phyloP scores from a whole-genome alignment of 2,113 vertebrate genomes.

The Phasianus colchicus region DNA sequence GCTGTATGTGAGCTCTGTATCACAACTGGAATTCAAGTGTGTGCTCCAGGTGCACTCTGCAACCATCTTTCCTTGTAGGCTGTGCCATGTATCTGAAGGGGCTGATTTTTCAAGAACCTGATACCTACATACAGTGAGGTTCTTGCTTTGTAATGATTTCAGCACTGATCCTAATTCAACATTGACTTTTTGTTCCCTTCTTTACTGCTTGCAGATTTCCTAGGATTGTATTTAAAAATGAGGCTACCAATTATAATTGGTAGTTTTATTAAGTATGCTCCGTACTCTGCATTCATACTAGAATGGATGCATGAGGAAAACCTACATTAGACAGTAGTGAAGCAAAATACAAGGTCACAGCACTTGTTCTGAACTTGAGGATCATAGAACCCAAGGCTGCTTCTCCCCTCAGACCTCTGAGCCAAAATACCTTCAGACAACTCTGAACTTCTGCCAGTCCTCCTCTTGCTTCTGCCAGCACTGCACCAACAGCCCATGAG shows the following conservation, averaged over 20 bases:
- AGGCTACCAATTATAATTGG: background rate
- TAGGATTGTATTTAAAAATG: background rate
- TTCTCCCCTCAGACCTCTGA: background rate
- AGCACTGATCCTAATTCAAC: background rate
- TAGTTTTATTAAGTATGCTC: background rate
- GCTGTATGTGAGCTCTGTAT: background rate
- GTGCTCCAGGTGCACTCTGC: background rate
- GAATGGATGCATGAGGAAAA: background rate
- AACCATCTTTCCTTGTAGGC: background rate
- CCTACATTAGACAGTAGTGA: background rate
- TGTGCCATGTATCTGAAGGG: background rate
- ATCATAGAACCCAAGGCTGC: background rate
- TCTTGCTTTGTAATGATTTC: background rate
- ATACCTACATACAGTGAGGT: background rate
- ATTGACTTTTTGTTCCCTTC: background rate
- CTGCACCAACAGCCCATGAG: background rate
- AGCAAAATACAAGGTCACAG: background rate
- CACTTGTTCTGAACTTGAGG: too few relatives aligned
- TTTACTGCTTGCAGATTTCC: background rate
- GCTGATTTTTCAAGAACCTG: background rate
- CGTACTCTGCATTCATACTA: background rate
- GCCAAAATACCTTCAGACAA: background rate
- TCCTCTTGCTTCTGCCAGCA: background rate
- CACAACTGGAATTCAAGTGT: background rate
- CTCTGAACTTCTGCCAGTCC: background rate